Conservation (phyloP, 2,113 vertebrate genomes). For the Fregetta grallaria region DNA sequence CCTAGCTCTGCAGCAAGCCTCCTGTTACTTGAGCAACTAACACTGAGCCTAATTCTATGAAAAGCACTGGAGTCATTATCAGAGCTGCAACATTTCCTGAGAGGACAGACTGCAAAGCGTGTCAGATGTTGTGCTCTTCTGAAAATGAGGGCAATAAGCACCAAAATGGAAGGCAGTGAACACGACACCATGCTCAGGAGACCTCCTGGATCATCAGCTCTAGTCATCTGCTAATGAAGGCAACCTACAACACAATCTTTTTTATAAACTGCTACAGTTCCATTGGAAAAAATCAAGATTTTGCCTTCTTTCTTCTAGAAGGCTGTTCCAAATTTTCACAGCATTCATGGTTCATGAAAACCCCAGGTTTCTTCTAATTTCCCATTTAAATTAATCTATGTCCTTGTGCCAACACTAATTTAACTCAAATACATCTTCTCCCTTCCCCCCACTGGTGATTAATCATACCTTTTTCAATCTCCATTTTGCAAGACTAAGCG, state of each 20-base stretch:
- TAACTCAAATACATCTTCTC: neutral
- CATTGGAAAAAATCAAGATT: neutral
- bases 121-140: neutral
- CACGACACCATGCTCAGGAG: rapidly evolving
- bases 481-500: neutral
- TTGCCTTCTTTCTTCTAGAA: neutral
- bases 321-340: neutral
- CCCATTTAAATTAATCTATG: neutral
- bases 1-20: neutral
- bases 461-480: neutral
- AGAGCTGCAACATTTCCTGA: neutral
- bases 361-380: neutral
- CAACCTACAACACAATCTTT: neutral
- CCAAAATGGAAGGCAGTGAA: neutral
- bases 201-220: neutral
- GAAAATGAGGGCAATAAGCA: neutral
- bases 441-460: neutral
- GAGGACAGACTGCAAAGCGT: neutral
- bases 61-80: neutral
- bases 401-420: neutral
- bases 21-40: neutral
- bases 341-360: neutral
- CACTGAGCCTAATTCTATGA: neutral
- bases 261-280: neutral
- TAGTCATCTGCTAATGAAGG: neutral